A percentile compares a stretch with the other conserved stretches of the same genome.
These are phyloP conservation scores for Nycteola revayana DNA, from an alignment of 2,888 invertebrate genomes.

Conservation along the genomic window DNA sequence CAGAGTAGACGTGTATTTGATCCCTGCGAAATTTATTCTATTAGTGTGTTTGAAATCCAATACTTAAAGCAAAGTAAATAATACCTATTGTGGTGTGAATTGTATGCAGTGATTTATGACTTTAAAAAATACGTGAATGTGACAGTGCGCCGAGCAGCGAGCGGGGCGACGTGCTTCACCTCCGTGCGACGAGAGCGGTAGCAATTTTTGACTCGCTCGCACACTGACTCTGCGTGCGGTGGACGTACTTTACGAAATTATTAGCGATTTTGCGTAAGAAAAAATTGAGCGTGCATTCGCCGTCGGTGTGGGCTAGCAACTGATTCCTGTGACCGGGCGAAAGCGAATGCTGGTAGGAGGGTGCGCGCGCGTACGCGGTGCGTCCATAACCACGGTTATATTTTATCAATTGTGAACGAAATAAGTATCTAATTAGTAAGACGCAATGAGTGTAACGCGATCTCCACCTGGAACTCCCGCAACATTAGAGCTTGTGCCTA, in stretches of 20 bases:
- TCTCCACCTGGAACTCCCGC: neutral
- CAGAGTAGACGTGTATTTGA: constrained; percentile 1
- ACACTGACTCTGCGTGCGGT: neutral
- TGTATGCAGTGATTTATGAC: neutral
- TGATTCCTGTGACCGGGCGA: too few species aligned
- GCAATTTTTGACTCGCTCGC: constrained; percentile 1
- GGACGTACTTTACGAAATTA: neutral
- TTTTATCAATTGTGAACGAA: neutral
- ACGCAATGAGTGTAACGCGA: constrained; percentile 1
- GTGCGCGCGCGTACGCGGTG: too few species aligned
- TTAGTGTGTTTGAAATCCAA: neutral
- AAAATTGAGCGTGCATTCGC: too few species aligned
- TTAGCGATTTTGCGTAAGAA: too few species aligned
- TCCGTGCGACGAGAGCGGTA: neutral
- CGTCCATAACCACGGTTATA: neutral
- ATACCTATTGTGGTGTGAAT: neutral
- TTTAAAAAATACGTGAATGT: constrained; percentile 1
- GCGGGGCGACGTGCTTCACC: constrained; percentile 1
- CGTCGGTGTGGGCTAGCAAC: too few species aligned
- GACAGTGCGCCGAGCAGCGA: neutral
- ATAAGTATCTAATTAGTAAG: neutral
- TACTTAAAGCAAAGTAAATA: neutral
- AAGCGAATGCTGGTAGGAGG: too few species aligned
- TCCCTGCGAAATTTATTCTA: neutral
- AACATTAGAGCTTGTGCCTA: neutral